These are phyloP conservation scores for Numenius arquata DNA, from an alignment of 2,113 vertebrate species.

Conservation along the genomic window DNA sequence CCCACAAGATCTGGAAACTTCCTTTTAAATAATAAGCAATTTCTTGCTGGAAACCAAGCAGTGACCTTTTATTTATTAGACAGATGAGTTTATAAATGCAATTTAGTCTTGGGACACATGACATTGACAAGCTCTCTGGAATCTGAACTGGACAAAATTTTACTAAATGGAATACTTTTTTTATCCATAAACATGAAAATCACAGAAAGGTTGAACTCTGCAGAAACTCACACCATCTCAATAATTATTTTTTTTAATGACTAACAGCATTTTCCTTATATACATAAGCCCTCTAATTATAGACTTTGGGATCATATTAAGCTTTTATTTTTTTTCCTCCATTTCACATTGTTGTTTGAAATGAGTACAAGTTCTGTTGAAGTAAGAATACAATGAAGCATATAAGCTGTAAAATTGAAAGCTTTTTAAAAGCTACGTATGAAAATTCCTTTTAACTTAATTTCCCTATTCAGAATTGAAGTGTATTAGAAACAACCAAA, in stretches of 20 bases:
- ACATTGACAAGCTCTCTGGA: not conserved
- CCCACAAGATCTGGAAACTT: not conserved
- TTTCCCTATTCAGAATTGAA: not conserved
- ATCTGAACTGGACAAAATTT: not conserved
- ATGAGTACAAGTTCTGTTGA: not conserved
- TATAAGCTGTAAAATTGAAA: not conserved
- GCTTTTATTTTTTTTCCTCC: not conserved
- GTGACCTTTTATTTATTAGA: constrained; percentile 28
- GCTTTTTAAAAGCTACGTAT: not conserved
- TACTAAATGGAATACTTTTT: not conserved
- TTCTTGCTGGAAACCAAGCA: not conserved
- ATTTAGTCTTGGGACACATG: not conserved
- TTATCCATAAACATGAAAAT: not conserved
- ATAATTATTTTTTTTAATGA: not conserved
- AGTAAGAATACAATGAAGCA: not conserved
- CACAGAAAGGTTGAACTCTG: not conserved
- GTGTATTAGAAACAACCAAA: not conserved
- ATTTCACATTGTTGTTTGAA: not conserved
- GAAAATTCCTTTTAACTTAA: not conserved
- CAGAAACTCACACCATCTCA: not conserved
- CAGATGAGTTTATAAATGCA: constrained; percentile 1
- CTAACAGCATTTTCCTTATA: not conserved
- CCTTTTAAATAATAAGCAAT: constrained; percentile 4
- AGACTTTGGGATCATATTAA: not conserved
- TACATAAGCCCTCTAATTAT: not conserved